Percentiles rank a stretch among this genome's conserved stretches.
Conservation (phyloP, 2,797 vertebrate species). For the Smutsia temminckii region DNA sequence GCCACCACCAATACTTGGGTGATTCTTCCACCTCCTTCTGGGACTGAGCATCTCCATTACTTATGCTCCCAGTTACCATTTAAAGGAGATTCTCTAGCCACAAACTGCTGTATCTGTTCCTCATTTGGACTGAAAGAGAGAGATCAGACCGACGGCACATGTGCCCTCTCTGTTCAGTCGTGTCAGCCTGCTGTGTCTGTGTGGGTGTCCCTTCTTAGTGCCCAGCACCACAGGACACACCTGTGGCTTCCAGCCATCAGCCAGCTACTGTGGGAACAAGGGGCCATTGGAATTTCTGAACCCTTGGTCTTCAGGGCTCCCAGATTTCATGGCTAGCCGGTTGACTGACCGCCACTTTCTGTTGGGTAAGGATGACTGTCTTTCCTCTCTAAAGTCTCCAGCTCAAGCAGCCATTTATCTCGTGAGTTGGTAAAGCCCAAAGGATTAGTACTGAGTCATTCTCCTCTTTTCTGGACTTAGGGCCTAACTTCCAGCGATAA, state of each 20-base stretch:
- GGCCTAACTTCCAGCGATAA: neutral
- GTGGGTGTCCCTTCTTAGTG: neutral
- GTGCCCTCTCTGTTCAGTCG: neutral
- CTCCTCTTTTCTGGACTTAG: neutral
- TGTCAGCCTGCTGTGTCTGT: neutral
- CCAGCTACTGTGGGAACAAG: neutral
- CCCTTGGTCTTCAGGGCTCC: neutral
- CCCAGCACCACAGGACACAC: neutral
- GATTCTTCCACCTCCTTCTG: neutral
- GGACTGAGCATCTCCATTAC: neutral
- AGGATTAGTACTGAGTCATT: neutral
- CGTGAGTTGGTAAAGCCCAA: neutral
- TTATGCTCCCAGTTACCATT: neutral
- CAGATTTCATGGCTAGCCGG: neutral
- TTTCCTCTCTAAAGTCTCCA: neutral
- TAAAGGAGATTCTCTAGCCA: neutral
- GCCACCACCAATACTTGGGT: neutral
- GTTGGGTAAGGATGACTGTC: neutral
- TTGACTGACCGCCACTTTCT: neutral
- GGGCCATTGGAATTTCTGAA: neutral
- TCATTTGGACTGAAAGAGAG: neutral
- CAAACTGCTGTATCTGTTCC: neutral
- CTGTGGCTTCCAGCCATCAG: neutral
- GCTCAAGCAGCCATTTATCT: neutral
- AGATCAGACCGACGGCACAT: neutral